Percentiles rank a stretch among this genome's conserved stretches.
phyloP scores from a whole-genome alignment of 2,797 vertebrate genomes.

The Podargus strigoides region DNA sequence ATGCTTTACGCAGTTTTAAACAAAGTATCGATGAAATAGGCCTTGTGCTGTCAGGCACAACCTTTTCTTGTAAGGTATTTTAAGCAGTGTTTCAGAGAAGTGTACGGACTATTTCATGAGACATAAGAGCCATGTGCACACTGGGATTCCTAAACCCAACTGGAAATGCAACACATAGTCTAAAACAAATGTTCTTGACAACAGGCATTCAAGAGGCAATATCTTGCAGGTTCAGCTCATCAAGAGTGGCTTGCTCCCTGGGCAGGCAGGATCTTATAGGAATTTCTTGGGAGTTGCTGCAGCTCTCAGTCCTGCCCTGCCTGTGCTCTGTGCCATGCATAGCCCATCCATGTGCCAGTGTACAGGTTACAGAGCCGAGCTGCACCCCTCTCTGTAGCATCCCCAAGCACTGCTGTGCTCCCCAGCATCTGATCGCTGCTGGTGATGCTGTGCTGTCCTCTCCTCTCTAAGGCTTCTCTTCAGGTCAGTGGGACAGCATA shows the following conservation, averaged over 20 bases:
- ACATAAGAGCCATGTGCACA: rapidly evolving
- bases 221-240: neutral
- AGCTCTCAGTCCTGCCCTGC: neutral
- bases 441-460: neutral
- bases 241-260: neutral
- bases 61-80: neutral
- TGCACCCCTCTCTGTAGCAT: neutral
- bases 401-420: neutral
- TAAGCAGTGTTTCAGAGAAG: neutral
- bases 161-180: neutral
- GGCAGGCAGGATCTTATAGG: neutral
- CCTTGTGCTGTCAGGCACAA: neutral
- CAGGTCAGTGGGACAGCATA: neutral
- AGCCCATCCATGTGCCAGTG: rapidly evolving
- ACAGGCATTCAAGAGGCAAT: rapidly evolving
- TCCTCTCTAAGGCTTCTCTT: neutral
- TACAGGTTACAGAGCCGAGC: neutral
- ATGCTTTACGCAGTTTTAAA: slow-evolving; percentile 23
- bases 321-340: neutral
- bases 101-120: neutral
- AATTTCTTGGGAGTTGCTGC: neutral
- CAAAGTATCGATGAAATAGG: neutral
- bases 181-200: neutral
- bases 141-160: neutral
- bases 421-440: neutral